These are phyloP conservation scores for Ailurus styani DNA, from an alignment of 2,113 vertebrate genomes.

Conservation along the genomic window DNA sequence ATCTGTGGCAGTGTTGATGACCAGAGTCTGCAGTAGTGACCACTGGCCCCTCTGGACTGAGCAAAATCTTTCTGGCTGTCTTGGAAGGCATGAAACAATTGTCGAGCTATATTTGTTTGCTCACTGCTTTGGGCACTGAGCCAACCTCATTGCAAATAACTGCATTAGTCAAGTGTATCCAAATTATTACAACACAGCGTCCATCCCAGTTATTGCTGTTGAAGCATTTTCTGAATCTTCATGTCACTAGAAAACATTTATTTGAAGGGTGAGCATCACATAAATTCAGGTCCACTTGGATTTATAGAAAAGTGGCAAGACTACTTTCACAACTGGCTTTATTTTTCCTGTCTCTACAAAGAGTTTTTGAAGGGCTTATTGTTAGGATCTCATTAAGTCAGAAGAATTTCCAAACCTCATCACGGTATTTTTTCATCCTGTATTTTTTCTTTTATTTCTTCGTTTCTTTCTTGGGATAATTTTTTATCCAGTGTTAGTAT, in stretches of 20 bases:
- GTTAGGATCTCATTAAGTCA: constrained; percentile 9
- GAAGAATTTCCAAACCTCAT: not conserved
- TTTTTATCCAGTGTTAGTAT: not conserved
- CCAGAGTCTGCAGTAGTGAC: constrained; percentile 40
- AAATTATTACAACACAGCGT: constrained; percentile 89
- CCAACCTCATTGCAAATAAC: constrained; percentile 89
- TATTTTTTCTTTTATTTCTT: not conserved
- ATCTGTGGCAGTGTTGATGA: constrained; percentile 63
- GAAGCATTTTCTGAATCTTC: constrained; percentile 84
- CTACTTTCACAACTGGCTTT: constrained; percentile 57
- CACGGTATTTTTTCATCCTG: not conserved
- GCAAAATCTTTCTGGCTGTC: constrained; percentile 69
- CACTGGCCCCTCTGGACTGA: constrained; percentile 65
- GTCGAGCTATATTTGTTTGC: constrained; percentile 83
- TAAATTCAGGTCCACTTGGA: constrained; percentile 74
- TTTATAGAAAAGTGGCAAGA: constrained; percentile 69
- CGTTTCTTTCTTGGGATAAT: not conserved
- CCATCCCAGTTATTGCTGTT: constrained; percentile 86
- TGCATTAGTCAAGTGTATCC: constrained; percentile 90
- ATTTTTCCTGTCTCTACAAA: constrained; percentile 44
- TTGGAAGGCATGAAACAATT: constrained; percentile 77
- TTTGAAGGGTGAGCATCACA: constrained; percentile 74
- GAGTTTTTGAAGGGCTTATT: not conserved
- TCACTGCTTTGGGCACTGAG: constrained; percentile 85
- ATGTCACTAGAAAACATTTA: constrained; percentile 77